Base-by-base conservation (phyloP, 2,888 invertebrate genomes). In the Erynnis tages region DNA sequence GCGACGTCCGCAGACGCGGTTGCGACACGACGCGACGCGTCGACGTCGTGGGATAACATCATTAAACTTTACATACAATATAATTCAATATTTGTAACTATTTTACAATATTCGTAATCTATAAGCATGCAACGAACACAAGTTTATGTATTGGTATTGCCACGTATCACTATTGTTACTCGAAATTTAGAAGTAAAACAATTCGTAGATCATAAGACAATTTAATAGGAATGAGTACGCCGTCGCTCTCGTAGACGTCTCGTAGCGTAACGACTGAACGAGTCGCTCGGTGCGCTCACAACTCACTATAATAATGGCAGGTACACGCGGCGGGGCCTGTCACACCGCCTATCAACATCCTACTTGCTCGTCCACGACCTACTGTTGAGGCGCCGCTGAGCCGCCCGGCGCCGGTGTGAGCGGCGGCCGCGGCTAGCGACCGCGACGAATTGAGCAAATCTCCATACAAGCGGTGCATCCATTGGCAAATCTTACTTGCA, bases 31-130 rank as follows among this genome's bases (percentile, higher is more conserved):
- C 17, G 4, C n/a, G 17, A 16, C 0, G 25, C 40, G 10, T 2
- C n/a, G 11, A 11, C 17, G 19, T 4, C 30, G 4, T 11, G 17
- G 10, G 32, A 34, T 49, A 41, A 49, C 49, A 41, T 11, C 25
- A 19, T 23, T 49, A 32, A 41, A 49, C 49, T 49, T 41, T 41
- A 49, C 41, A 30, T 41, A 48, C 41, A 29, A 25, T 49, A 49
- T 17, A 49, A 34, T 49, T 48, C 48, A 48, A 49, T 49, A 49
- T 48, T 25, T 23, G 27, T 47, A 25, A 41, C 49, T 49, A 49
- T 49, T 41, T 49, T 49, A 49, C 49, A 49, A 41, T 48, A 48
- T 49, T 49, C 41, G 41, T 34, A 49, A 49, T 49, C 34, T 49
- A 41, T 49, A 40, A 30, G 49, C 49, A 49, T 49, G 41, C 49